phyloP scores from a whole-genome alignment of 1,140 invertebrate species.

The Drosophila busckii region DNA sequence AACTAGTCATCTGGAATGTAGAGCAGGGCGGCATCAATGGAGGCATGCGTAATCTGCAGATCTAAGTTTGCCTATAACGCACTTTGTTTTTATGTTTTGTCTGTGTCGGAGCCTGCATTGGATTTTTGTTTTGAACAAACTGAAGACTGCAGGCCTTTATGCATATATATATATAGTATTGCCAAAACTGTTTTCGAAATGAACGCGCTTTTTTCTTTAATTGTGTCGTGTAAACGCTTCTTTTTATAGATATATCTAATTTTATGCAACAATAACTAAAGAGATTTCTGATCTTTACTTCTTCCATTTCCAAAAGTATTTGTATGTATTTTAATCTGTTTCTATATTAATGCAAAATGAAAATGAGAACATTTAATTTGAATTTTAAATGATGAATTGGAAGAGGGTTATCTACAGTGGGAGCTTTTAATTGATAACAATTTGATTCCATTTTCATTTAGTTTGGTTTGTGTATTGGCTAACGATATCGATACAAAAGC shows the following conservation, averaged over 20 bases:
- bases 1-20: constrained; percentile 97
- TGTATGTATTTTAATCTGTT: constrained; percentile 61
- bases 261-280: constrained; percentile 42
- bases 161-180: constrained; percentile 65
- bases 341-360: constrained; percentile 50
- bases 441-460: too few species aligned
- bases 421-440: too few species aligned
- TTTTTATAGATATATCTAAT: constrained; percentile 63
- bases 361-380: constrained; percentile 50
- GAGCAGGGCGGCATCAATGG: constrained; percentile 82
- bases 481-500: too few species aligned
- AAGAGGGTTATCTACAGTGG: too few species aligned
- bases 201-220: constrained; percentile 54
- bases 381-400: too few species aligned
- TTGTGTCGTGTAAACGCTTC: constrained; percentile 50
- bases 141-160: constrained; percentile 25
- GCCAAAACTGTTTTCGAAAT: constrained; percentile 73
- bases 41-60: constrained; percentile 81
- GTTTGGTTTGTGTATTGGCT: too few species aligned
- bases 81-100: constrained; percentile 43
- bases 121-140: constrained; percentile 35
- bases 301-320: constrained; percentile 38
- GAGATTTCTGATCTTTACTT: constrained; percentile 49
- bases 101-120: constrained; percentile 25
- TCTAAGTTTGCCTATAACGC: constrained; percentile 38